Evolutionary conservation across 2,797 vertebrate genomes (phyloP).

Genomic region (Staurois parvus): DNA sequence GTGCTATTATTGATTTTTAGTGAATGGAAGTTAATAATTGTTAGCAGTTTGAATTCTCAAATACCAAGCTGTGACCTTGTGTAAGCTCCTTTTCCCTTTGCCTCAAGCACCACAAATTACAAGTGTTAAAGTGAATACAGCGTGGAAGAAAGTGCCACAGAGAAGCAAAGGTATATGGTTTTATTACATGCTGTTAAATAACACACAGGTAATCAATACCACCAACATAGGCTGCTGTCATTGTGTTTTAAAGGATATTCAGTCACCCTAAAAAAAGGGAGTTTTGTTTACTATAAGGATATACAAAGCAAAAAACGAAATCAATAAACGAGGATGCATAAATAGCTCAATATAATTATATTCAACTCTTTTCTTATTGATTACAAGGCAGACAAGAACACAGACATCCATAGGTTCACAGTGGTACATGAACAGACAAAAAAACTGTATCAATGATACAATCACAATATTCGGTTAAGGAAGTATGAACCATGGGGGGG

Average conservation of each 20-base stretch:
- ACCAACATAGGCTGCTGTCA: slow-evolving; percentile 13
- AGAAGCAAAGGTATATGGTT: not conserved
- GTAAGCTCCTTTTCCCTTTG: not conserved
- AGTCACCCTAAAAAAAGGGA: not conserved
- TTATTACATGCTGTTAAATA: slow-evolving; percentile 40
- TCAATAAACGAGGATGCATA: not conserved
- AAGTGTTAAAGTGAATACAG: not conserved
- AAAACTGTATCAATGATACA: too few relatives aligned
- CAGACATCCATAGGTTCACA: too few relatives aligned
- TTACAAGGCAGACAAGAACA: too few relatives aligned
- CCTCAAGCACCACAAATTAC: slow-evolving; percentile 33
- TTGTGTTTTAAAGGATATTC: not conserved
- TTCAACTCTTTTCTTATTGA: too few relatives aligned
- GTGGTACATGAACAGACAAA: too few relatives aligned
- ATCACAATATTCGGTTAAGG: too few relatives aligned
- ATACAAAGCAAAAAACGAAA: not conserved
- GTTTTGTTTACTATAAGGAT: not conserved
- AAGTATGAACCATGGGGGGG: too few relatives aligned
- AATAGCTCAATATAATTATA: not conserved
- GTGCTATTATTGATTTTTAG: slow-evolving; percentile 8
- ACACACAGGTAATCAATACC: slow-evolving; percentile 36
- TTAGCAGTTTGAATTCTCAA: slow-evolving; percentile 16
- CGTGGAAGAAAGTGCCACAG: not conserved
- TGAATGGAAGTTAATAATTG: not conserved
- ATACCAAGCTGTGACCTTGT: slow-evolving; percentile 3